Conservation (phyloP, 2,888 invertebrate genomes). For the Limnephilus rhombicus region DNA sequence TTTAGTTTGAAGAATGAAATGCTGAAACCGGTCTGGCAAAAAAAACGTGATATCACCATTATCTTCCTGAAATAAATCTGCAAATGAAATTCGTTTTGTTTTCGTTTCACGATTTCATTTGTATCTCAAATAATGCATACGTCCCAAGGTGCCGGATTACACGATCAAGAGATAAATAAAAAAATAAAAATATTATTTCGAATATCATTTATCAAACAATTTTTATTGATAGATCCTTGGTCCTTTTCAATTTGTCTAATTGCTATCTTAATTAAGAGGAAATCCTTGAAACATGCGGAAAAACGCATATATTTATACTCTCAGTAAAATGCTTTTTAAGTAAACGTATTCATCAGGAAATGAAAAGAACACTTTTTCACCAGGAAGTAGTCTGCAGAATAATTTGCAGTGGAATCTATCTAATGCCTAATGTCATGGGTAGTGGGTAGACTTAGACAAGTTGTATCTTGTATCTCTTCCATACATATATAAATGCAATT, state of each 20-base stretch:
- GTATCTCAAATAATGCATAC: not conserved
- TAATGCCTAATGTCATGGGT: not conserved
- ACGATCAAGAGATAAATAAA: not conserved
- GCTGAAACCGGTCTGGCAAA: not conserved
- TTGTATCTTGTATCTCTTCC: not conserved
- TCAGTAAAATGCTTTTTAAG: not conserved
- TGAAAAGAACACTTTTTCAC: not conserved
- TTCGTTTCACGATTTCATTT: not conserved
- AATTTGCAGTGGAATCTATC: not conserved
- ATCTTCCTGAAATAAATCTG: not conserved
- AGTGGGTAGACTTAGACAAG: not conserved
- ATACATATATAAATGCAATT: not conserved
- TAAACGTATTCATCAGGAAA: not conserved
- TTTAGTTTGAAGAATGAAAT: not conserved
- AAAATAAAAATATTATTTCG: not conserved
- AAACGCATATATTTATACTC: not conserved
- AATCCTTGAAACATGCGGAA: not conserved
- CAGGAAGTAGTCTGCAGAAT: not conserved
- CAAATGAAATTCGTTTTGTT: not conserved
- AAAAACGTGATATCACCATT: not conserved
- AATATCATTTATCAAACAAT: not conserved
- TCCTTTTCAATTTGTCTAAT: constrained; percentile 1
- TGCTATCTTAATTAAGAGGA: not conserved
- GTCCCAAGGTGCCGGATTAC: not conserved
- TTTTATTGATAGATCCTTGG: not conserved